These are phyloP conservation scores for Xestia ashworthii DNA, from an alignment of 2,888 invertebrate species.

Conservation along the genomic window DNA sequence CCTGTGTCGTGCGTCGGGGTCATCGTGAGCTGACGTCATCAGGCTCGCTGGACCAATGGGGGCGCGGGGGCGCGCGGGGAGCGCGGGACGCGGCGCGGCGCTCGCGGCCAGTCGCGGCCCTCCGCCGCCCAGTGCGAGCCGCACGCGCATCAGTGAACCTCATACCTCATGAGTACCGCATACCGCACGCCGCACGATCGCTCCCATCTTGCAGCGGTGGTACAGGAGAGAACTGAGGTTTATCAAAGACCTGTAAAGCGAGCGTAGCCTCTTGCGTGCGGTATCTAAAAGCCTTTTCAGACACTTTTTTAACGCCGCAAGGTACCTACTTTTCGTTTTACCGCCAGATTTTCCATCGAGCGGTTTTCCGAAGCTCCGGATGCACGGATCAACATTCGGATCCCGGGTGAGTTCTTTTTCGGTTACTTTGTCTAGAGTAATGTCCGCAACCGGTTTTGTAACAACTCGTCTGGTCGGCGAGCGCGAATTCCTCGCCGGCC, in stretches of 20 bases:
- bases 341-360: conserved; percentile 77
- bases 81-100: conserved; percentile 70
- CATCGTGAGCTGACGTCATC: conserved; percentile 82
- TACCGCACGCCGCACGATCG: conserved; percentile 81
- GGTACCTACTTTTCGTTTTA: conserved; percentile 33
- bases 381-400: conserved; percentile 57
- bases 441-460: conserved; percentile 67
- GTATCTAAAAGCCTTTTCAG: conserved; percentile 33
- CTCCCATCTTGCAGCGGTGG: conserved; percentile 84
- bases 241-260: conserved; percentile 33
- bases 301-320: conserved; percentile 25
- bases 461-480: conserved; percentile 51
- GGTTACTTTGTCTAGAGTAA: conserved; percentile 48
- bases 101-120: conserved; percentile 81
- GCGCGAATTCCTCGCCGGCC: conserved; percentile 57
- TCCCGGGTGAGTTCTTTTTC: conserved; percentile 76
- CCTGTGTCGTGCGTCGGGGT: conserved; percentile 68
- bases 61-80: conserved; percentile 69
- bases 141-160: conserved; percentile 73
- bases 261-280: conserved; percentile 47
- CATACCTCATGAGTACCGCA: conserved; percentile 64
- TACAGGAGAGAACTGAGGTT: conserved; percentile 49
- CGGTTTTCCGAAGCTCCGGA: conserved; percentile 73
- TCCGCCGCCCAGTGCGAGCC: conserved; percentile 82
- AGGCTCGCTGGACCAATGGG: conserved; percentile 80